A percentile compares a stretch with the other conserved stretches of the same genome.
These are phyloP conservation scores for Tragelaphus scriptus DNA, from an alignment of 2,113 vertebrate species.

Conservation along the genomic window DNA sequence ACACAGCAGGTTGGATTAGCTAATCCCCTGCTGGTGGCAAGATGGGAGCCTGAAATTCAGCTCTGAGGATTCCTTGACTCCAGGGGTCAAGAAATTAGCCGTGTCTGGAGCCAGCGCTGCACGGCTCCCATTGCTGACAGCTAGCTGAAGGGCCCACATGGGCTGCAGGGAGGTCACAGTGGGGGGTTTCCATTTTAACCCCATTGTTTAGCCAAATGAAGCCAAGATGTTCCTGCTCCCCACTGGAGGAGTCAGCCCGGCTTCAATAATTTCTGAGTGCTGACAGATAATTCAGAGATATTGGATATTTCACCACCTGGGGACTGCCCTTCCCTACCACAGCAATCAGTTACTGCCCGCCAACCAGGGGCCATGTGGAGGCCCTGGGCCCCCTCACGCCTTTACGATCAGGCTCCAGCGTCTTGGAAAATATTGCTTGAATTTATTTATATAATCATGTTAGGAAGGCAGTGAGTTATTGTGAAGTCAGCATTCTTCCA, in stretches of 20 bases:
- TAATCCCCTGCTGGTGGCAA: not conserved
- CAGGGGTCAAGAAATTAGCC: not conserved
- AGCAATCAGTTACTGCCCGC: constrained; percentile 59
- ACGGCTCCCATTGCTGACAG: not conserved
- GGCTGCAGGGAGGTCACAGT: constrained; percentile 25
- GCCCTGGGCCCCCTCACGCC: constrained; percentile 60
- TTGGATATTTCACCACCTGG: constrained; percentile 49
- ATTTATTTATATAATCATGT: constrained; percentile 74
- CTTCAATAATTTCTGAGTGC: constrained; percentile 64
- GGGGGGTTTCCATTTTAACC: constrained; percentile 56
- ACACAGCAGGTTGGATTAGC: constrained; percentile 53
- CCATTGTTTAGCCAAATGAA: constrained; percentile 55
- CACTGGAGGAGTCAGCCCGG: constrained; percentile 17
- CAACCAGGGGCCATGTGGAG: constrained; percentile 56
- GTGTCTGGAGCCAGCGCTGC: constrained; percentile 27
- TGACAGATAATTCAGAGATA: constrained; percentile 74
- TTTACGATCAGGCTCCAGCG: constrained; percentile 59
- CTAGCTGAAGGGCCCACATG: not conserved
- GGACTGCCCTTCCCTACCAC: constrained; percentile 48
- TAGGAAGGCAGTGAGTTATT: constrained; percentile 69
- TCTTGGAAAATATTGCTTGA: constrained; percentile 69
- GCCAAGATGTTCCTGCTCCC: constrained; percentile 28
- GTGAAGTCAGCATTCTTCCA: constrained; percentile 67
- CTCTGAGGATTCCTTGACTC: not conserved
- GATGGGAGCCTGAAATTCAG: constrained; percentile 29